A percentile compares a stretch with the other conserved stretches of the same genome.
phyloP scores from a whole-genome alignment of 1,140 invertebrate genomes.

The Trichonephila clavipes region DNA sequence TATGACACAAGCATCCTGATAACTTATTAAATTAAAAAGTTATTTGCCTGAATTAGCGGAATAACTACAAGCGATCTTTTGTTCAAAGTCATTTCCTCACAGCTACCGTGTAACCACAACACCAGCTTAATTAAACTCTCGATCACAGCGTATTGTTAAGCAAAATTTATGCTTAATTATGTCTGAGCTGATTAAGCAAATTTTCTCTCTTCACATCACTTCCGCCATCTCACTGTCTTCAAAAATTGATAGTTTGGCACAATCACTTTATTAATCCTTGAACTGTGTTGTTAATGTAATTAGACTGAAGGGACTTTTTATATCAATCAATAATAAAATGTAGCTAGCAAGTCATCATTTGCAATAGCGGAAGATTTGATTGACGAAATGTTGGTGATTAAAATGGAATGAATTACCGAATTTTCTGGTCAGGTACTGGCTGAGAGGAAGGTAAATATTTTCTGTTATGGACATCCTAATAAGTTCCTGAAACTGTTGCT shows the following conservation, averaged over 20 bases:
- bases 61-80: no score
- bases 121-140: background rate
- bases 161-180: background rate
- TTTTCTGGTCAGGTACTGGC: no score
- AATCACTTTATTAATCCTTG: background rate
- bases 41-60: no score
- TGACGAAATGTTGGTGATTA: background rate
- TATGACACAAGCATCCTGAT: no score
- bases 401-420: background rate
- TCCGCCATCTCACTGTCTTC: background rate
- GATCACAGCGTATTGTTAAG: background rate
- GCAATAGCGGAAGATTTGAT: no score
- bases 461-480: no score
- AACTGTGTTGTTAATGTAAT: background rate
- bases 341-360: no score
- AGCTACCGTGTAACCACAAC: background rate
- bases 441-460: no score
- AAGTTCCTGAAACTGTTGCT: no score
- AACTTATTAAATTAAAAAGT: no score
- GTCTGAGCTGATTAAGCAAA: background rate
- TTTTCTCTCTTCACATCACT: background rate
- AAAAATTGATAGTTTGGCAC: background rate
- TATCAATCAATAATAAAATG: background rate
- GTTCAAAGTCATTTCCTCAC: no score
- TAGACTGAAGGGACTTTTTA: background rate